Base-by-base conservation (phyloP, 2,888 invertebrate genomes). In the Ornithoptera priamus region DNA sequence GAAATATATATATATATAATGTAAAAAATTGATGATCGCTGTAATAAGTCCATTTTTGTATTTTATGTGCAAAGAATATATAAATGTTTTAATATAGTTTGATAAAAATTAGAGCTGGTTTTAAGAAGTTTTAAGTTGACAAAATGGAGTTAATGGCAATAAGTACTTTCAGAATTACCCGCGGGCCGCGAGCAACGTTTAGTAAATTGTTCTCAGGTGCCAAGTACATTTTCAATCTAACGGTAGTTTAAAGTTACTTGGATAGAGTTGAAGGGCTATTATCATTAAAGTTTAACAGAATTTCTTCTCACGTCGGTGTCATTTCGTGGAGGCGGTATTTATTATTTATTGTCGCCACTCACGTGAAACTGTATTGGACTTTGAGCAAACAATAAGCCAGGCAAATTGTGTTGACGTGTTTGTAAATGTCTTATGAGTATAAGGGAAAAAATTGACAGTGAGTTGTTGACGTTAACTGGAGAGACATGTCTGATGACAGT, bases 381-480 rank as follows among this genome's bases (percentile, higher is more conserved):
- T 39, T 53, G 20, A 30, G 78, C 81, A 81, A 78, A 80, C 77
- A 78, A 81, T 84, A 83, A 83, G 81, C 80, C 76, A 78, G 78
- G 79, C 78, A 70, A 74, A 77, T 77, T 77, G 78, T 78, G 77
- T 75, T 77, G 78, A 79, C 79, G 75, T 78, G 75, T 77, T 77
- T 78, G 78, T 78, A 77, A 79, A 77, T 77, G 77, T 76, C 76
- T 75, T 58, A 30, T 15, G 75, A 75, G 75, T 74, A 74, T 71
- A 72, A 76, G 53, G 77, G 77, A 81, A 78, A 77, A 78, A 76
- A 78, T 77, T 78, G 79, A 82, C 78, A 78, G 72, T 78, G 74
- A 76, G 77, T 76, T 81, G 76, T 75, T 73, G 68, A 67, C 60
- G 62, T 70, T 63, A 42, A 61, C 60, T 22, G 62, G 62, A 46